These are phyloP conservation scores for Mamestra configurata DNA, from an alignment of 1,140 invertebrate genomes.

Conservation along the genomic window DNA sequence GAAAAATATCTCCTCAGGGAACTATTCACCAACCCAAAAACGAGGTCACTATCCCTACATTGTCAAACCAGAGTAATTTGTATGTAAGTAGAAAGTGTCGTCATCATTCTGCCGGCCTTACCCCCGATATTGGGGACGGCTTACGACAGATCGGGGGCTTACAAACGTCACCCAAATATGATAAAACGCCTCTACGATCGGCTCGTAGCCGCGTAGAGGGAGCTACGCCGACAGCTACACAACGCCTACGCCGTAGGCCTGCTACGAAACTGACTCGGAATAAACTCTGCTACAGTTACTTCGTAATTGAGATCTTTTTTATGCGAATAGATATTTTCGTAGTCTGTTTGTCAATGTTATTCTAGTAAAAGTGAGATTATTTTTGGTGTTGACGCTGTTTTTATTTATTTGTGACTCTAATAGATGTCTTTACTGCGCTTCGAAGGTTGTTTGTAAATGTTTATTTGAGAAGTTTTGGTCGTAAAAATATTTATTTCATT, in stretches of 20 bases:
- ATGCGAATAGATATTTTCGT: slow-evolving; percentile 18
- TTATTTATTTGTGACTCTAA: slow-evolving; percentile 37
- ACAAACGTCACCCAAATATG: slow-evolving; percentile 37
- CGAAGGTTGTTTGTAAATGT: slow-evolving; percentile 23
- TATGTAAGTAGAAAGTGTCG: slow-evolving; percentile 37
- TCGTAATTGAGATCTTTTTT: slow-evolving; percentile 35
- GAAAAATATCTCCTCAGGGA: slow-evolving; percentile 20
- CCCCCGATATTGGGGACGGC: slow-evolving; percentile 19
- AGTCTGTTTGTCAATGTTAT: slow-evolving; percentile 40
- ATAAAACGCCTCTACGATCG: slow-evolving; percentile 41
- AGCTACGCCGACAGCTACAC: slow-evolving; percentile 15
- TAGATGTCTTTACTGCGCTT: slow-evolving; percentile 27
- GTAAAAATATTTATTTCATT: slow-evolving; percentile 5
- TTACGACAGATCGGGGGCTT: slow-evolving; percentile 37
- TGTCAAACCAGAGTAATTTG: slow-evolving; percentile 43
- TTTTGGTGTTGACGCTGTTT: slow-evolving; percentile 13
- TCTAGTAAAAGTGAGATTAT: slow-evolving; percentile 26
- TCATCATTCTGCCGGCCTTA: slow-evolving; percentile 39
- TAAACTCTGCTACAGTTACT: slow-evolving; percentile 22
- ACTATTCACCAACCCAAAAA: neutral
- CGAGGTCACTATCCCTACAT: slow-evolving; percentile 31
- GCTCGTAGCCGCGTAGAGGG: slow-evolving; percentile 32
- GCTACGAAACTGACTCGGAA: slow-evolving; percentile 34
- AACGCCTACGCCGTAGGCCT: slow-evolving; percentile 34
- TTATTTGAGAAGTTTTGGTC: slow-evolving; percentile 40